Base-by-base conservation (phyloP, 2,888 invertebrate genomes). In the Chrysodeixis includens region DNA sequence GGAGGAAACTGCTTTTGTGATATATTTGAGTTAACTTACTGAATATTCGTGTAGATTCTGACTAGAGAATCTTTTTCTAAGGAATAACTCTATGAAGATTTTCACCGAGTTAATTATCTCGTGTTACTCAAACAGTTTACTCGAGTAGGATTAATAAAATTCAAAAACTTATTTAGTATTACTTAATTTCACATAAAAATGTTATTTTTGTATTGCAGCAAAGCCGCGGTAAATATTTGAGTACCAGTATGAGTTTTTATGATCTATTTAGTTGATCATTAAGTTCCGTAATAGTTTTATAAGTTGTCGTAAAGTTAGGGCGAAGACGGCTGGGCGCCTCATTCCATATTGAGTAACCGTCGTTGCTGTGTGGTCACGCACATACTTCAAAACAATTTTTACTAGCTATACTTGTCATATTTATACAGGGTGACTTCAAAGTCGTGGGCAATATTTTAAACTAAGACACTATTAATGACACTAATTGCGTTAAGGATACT, bases 141-240 rank as follows among this genome's bases (percentile, higher is more conserved):
- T n/a, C n/a, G n/a, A n/a, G n/a, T n/a, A n/a, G n/a, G n/a, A 7
- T n/a, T n/a, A 40, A n/a, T 40, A n/a, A 40, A 40, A 40, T 40
- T 2, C n/a, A 40, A 40, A n/a, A 6, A 14, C n/a, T n/a, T 40
- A n/a, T 40, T 40, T 12, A n/a, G 40, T n/a, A 40, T 5, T 35
- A 35, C 35, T 35, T 35, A 35, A n/a, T n/a, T 40, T 6, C 1
- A 40, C 14, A 40, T 40, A 40, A 40, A n/a, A 40, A n/a, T 40
- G n/a, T 40, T 40, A 40, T 40, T 40, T 40, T 40, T n/a, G 40
- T 40, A n/a, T 4, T 40, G n/a, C n/a, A 40, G 40, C n/a, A n/a
- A 40, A n/a, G 40, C 40, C n/a, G 40, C 40, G 40, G 40, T 40
- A 40, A n/a, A 40, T n/a, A 40, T 40, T 40, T 40, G n/a, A 40